phyloP scores from a whole-genome alignment of 1,140 invertebrate species.

The Adelges cooleyi region DNA sequence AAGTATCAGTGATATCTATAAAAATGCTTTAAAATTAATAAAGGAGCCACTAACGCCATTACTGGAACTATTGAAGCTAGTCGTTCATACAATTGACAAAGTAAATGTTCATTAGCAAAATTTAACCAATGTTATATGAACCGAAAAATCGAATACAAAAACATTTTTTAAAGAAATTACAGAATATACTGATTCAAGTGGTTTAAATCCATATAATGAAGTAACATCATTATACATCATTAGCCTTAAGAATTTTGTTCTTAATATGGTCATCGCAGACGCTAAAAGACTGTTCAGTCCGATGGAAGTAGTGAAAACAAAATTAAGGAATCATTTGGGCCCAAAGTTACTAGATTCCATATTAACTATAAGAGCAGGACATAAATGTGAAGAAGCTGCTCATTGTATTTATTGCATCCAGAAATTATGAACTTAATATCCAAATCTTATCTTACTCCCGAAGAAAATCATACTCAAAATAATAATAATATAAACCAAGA shows the following conservation, averaged over 20 bases:
- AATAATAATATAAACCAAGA: no score
- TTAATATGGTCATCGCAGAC: slow-evolving; percentile 31
- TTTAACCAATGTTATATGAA: neutral
- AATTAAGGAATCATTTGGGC: neutral
- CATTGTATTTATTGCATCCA: neutral
- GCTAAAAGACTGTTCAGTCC: slow-evolving; percentile 33
- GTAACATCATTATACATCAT: neutral
- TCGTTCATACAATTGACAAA: neutral
- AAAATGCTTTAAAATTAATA: neutral
- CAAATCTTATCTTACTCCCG: no score
- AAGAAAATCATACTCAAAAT: no score
- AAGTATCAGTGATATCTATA: neutral
- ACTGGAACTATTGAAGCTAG: neutral
- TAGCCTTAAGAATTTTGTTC: slow-evolving; percentile 12
- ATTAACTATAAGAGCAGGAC: neutral
- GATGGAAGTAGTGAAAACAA: slow-evolving; percentile 32
- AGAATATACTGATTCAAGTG: neutral
- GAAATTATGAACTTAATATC: neutral
- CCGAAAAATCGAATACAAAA: neutral
- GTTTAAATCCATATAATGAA: neutral
- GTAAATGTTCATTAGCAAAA: neutral
- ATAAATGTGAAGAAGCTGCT: neutral
- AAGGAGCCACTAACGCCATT: neutral
- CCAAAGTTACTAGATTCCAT: neutral
- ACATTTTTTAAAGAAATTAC: neutral